Evolutionary conservation across 1,140 invertebrate genomes (phyloP), one percentile per base, ranked within the genome.

Genomic region (Drosophila bocqueti): DNA sequence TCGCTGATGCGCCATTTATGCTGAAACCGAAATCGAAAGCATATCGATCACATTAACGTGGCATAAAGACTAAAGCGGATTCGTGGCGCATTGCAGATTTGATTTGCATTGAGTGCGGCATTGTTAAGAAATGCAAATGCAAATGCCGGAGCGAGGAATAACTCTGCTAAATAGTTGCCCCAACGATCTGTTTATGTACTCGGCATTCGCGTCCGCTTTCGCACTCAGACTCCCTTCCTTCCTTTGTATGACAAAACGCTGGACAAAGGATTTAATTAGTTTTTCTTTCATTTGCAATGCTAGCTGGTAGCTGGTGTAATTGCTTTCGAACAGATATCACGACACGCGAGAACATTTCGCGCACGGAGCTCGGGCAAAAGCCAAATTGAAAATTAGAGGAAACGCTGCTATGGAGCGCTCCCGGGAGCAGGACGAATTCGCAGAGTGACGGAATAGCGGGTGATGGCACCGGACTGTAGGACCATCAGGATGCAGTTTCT

Each of bases 191-290:
- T 73, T 73, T 73, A 73, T 61, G 54, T 26, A 63, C 49, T 45
- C 11, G 15, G 15, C 24, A 40, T 21, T 3, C 6, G 15, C 31
- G 15, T 36, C 11, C 50, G 29, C 29, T 21, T 21, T 13, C 34
- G 52, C 10, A 40, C 38, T 24, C 52, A 15, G 15, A 55, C 52
- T 47, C 42, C 29, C 24, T 43, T 13, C n/a, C 36, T n/a, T 47
- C 26, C 47, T 59, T 79, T 79, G 50, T 59, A 65, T 47, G 60
- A 79, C 76, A 74, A 79, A 80, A 80, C 58, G 64, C 68, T 74
- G 81, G 81, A 90, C 85, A 89, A 89, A 89, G 85, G 85, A 90
- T 90, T 89, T 89, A 89, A 89, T 89, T 89, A 89, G 85, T 89
- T 89, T 89, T 89, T 90, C 85, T 89, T 89, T 89, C 81, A 89